These are phyloP conservation scores for Apogon talboti DNA, from an alignment of 2,797 vertebrate genomes.

Conservation along the genomic window DNA sequence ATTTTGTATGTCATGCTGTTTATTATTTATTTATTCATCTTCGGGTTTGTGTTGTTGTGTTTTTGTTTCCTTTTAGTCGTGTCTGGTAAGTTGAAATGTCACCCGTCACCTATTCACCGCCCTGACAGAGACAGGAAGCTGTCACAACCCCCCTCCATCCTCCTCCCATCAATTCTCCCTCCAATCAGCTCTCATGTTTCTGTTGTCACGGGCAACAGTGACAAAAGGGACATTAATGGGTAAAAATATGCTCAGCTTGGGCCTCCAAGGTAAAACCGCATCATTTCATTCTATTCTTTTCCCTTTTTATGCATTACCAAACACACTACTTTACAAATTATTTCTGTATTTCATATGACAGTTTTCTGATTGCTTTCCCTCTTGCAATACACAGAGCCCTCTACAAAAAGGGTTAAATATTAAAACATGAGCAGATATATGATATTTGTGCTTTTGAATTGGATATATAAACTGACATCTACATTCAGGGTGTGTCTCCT, in stretches of 20 bases:
- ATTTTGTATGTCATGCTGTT: conserved; percentile 64
- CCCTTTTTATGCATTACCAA: conserved; percentile 64
- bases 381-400: conserved; percentile 32
- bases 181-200: conserved; percentile 93
- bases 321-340: conserved; percentile 61
- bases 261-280: conserved; percentile 83
- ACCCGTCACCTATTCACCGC: conserved; percentile 95
- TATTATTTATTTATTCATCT: conserved; percentile 87
- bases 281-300: conserved; percentile 77
- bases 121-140: conserved; percentile 93
- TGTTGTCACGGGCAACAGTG: conserved; percentile 92
- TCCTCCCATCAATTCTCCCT: conserved; percentile 92
- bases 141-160: conserved; percentile 89
- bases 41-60: conserved; percentile 82
- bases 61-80: conserved; percentile 94
- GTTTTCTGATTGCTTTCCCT: conserved; percentile 72
- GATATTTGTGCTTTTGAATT: conserved; percentile 39
- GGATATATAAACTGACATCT: conserved; percentile 29
- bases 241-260: conserved; percentile 83
- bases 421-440: conserved; percentile 40
- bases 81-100: conserved; percentile 99
- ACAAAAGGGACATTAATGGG: conserved; percentile 90
- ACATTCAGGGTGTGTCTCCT: conserved; percentile 28
- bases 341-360: conserved; percentile 65
- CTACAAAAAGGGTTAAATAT: conserved; percentile 23